phyloP scores from a whole-genome alignment of 2,797 vertebrate genomes.

The Mormyrus hasselquistii region DNA sequence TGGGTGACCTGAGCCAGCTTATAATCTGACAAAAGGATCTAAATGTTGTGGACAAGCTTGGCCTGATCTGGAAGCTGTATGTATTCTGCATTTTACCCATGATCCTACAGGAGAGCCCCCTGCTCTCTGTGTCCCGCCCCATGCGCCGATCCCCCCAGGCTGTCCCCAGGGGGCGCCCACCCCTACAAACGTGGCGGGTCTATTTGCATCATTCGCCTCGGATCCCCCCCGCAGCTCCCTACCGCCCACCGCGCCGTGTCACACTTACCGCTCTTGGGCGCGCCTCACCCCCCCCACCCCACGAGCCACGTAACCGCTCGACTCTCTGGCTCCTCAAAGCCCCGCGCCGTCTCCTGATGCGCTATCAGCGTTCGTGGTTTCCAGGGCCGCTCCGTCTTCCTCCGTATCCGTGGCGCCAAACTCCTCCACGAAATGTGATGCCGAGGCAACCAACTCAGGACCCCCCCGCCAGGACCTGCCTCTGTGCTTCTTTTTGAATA shows the following conservation, averaged over 20 bases:
- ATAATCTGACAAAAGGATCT: background rate
- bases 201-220: background rate
- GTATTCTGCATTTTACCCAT: background rate
- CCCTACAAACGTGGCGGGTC: background rate
- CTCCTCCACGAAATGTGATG: slow-evolving; percentile 17
- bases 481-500: background rate
- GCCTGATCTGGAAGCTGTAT: background rate
- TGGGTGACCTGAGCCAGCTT: background rate
- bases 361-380: background rate
- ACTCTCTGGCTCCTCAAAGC: background rate
- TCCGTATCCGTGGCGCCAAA: slow-evolving; percentile 22
- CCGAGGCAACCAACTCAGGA: background rate
- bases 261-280: background rate
- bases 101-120: background rate
- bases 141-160: background rate
- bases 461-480: background rate
- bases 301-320: background rate
- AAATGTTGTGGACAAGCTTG: background rate
- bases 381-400: background rate
- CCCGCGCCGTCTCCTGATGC: no score
- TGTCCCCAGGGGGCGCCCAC: background rate
- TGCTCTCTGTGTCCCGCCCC: background rate
- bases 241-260: background rate
- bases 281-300: background rate
- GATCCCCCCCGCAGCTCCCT: background rate